These are phyloP conservation scores for Erinaceus europaeus DNA, from an alignment of 2,113 vertebrate genomes.

Conservation along the genomic window DNA sequence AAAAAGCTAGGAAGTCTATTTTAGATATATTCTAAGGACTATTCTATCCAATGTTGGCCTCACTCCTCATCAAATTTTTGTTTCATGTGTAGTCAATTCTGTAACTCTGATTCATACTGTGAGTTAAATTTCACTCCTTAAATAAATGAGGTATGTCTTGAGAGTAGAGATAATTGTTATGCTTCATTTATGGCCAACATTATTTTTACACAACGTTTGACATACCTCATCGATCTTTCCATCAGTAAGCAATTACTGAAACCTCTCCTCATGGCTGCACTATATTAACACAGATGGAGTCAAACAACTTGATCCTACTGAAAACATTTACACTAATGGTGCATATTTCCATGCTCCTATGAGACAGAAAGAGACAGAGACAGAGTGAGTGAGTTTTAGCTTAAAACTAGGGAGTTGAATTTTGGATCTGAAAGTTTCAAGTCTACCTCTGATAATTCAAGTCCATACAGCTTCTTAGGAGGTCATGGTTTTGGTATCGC, in stretches of 20 bases:
- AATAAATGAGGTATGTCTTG: neutral
- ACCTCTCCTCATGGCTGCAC: neutral
- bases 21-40: too few species aligned
- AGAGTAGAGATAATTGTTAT: neutral
- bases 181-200: neutral
- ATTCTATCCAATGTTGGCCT: neutral
- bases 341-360: neutral
- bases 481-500: neutral
- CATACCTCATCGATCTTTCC: neutral
- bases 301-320: neutral
- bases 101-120: neutral
- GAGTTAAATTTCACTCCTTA: neutral
- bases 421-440: neutral
- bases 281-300: neutral
- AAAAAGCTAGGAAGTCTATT: too few species aligned
- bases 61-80: neutral
- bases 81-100: neutral
- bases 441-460: neutral
- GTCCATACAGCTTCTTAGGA: neutral
- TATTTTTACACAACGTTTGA: neutral
- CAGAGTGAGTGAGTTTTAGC: neutral
- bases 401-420: neutral
- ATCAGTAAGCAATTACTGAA: neutral
- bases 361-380: neutral
- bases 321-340: neutral